Conservation (phyloP, 2,113 vertebrate genomes). For the Silurus asotus region DNA sequence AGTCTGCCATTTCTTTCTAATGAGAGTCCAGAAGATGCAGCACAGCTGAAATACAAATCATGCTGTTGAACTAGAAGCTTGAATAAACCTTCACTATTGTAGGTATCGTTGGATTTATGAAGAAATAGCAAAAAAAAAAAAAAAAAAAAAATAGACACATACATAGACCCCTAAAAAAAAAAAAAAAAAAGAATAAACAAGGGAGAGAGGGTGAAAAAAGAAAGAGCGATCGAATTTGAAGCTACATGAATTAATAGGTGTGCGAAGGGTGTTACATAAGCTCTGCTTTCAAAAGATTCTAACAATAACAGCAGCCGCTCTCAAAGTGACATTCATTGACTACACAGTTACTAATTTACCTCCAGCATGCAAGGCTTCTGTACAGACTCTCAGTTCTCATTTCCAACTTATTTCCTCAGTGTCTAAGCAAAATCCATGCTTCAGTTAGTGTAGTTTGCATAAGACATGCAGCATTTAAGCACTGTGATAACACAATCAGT, state of each 20-base stretch:
- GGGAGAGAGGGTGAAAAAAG: background rate
- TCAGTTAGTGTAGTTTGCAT: conserved; percentile 1
- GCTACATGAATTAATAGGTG: conserved; percentile 9
- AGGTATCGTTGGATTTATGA: conserved; percentile 27
- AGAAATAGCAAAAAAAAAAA: conserved; percentile 8
- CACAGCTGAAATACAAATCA: conserved; percentile 21
- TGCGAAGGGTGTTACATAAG: conserved; percentile 21
- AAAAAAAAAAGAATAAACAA: background rate
- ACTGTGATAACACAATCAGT: background rate
- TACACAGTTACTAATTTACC: background rate
- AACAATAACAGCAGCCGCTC: background rate
- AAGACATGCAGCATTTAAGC: background rate
- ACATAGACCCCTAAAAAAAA: no score
- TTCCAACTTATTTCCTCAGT: background rate
- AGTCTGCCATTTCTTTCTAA: conserved; percentile 33
- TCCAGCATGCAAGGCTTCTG: background rate
- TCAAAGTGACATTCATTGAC: conserved; percentile 13
- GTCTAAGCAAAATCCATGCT: background rate
- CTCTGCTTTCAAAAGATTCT: conserved; percentile 10
- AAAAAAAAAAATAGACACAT: background rate
- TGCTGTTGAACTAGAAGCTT: conserved; percentile 26
- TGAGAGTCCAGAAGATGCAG: conserved; percentile 14
- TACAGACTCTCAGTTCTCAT: background rate
- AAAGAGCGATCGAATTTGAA: background rate
- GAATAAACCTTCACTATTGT: conserved; percentile 33